Evolutionary conservation across 2,888 invertebrate genomes (phyloP), one percentile per base, ranked within the genome.

Genomic region (Galerucella calmariensis): DNA sequence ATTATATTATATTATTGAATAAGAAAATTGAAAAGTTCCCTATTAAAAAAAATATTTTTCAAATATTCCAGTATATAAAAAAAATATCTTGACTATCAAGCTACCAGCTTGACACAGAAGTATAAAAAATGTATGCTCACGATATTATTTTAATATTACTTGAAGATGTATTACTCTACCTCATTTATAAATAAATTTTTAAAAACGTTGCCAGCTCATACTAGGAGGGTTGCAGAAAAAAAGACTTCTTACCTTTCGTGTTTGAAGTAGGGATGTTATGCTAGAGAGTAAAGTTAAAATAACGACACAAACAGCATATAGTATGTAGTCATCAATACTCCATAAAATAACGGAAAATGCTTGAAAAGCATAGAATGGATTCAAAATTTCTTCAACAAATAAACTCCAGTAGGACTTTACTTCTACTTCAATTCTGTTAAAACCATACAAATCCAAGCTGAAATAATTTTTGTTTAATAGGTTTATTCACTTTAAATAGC

Each of bases 311-410:
- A 90, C 89, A 3, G 96, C 96, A 88, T 97, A 97, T 83, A 94
- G 94, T 82, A 93, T 91, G 86, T 97, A 97, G 77, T 94, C 91
- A 85, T 97, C 97, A 78, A 92, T 86, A 67, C 92, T 91, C 97
- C 97, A 97, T 11, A 97, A 90, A 53, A 91, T 89, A 14, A 96
- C 90, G 48, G 95, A 95, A 86, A 94, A 94, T 4, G 93, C 89
- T 93, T 97, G 96, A 87, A 97, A 97, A 72, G 96, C 90, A 86
- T 97, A 97, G 88, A 96, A 96, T 1, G 96, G 96, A 88, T 95
- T 95, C 84, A 96, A 91, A 48, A 94, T 92, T 91, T 96, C 94
- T 76, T 92, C 90, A 35, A 92, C 86, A 79, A 94, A 91, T 72
- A 94, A 86, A 48, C 90, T 89, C 88, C 91, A 90, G 81, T 94